Conservation (phyloP, 2,888 invertebrate genomes). For the Dascillus cervinus region DNA sequence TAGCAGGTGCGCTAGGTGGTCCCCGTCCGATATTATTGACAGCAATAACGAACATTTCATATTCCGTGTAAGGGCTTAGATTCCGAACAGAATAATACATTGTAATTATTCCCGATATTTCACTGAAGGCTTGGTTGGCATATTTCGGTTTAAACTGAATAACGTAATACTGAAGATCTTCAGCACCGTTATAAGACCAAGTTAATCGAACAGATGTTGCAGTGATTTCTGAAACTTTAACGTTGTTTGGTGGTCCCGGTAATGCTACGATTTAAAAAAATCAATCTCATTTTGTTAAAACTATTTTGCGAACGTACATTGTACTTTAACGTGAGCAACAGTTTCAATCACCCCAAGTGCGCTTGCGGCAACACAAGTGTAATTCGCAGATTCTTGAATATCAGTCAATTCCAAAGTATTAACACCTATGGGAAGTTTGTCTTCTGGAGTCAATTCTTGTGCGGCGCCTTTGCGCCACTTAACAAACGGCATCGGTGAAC, state of each 20-base stretch:
- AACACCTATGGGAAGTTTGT: constrained; percentile 74
- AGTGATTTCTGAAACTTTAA: constrained; percentile 87
- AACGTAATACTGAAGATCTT: constrained; percentile 91
- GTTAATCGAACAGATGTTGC: constrained; percentile 86
- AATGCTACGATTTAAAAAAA: constrained; percentile 54
- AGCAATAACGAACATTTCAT: constrained; percentile 93
- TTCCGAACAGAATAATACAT: constrained; percentile 87
- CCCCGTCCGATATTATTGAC: constrained; percentile 93
- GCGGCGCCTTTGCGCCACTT: constrained; percentile 82
- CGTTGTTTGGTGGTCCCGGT: constrained; percentile 84
- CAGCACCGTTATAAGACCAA: constrained; percentile 86
- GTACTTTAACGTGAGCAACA: constrained; percentile 85
- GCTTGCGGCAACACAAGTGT: constrained; percentile 94
- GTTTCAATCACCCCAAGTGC: constrained; percentile 88
- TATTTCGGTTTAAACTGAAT: constrained; percentile 95
- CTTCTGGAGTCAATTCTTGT: constrained; percentile 81
- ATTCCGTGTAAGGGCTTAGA: constrained; percentile 89
- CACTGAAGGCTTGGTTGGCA: constrained; percentile 84
- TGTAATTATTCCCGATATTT: constrained; percentile 88
- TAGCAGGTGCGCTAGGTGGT: constrained; percentile 77
- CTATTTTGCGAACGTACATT: constrained; percentile 61
- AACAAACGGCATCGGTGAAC: constrained; percentile 96
- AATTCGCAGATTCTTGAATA: constrained; percentile 89
- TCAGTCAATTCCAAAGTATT: constrained; percentile 82
- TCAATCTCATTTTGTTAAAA: neutral